Conservation (phyloP, 2,797 vertebrate genomes). For the Rallus crepitans region DNA sequence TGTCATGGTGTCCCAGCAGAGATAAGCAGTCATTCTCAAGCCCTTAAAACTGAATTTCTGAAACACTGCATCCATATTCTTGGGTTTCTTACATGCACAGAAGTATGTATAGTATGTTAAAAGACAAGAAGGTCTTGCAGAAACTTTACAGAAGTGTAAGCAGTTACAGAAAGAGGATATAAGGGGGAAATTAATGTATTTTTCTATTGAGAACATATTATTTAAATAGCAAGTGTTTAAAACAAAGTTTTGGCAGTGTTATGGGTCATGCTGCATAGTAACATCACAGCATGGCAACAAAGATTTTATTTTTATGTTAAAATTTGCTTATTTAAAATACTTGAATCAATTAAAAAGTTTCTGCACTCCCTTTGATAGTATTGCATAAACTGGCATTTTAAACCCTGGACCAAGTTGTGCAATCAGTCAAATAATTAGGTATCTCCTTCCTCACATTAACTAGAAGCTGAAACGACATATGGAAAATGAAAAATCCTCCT, state of each 20-base stretch:
- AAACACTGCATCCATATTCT: not conserved
- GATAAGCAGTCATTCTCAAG: not conserved
- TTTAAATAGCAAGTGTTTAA: not conserved
- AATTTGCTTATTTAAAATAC: not conserved
- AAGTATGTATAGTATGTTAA: not conserved
- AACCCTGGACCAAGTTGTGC: not conserved
- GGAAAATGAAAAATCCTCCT: constrained; percentile 30
- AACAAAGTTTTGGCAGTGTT: not conserved
- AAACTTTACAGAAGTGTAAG: not conserved
- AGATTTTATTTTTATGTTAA: not conserved
- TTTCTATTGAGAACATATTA: not conserved
- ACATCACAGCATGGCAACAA: not conserved
- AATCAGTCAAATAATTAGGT: not conserved
- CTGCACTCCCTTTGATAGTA: not conserved
- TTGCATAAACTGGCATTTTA: not conserved
- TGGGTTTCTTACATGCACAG: not conserved
- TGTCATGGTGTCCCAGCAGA: not conserved
- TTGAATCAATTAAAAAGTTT: not conserved
- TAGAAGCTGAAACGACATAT: constrained; percentile 27
- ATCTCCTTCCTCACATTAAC: not conserved
- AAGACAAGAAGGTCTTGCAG: not conserved
- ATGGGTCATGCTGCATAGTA: not conserved
- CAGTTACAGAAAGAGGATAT: not conserved
- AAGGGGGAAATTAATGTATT: not conserved
- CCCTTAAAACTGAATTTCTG: not conserved